Evolutionary conservation across 2,113 vertebrate genomes (phyloP).

Genomic region (Petrocephalus microphthalmus): DNA sequence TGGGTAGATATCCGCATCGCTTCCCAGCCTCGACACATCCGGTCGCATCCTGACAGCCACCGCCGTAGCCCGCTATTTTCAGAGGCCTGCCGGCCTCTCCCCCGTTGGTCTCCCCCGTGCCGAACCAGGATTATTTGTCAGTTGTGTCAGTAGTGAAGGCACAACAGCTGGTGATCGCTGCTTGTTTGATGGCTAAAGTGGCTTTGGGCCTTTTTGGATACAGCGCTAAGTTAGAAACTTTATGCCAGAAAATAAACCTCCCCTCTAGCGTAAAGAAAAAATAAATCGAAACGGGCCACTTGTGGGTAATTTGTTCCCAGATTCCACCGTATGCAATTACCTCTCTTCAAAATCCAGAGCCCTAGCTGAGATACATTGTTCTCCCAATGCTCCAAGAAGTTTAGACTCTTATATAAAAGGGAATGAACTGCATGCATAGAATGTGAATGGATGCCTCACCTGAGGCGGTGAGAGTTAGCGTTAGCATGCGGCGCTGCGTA

Average conservation of each 20-base stretch:
- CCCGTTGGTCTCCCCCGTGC: neutral
- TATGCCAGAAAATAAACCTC: neutral
- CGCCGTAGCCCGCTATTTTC: neutral
- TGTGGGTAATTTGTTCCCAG: neutral
- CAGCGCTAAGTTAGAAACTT: neutral
- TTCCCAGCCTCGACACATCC: constrained; percentile 16
- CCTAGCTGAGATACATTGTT: neutral
- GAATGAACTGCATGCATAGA: neutral
- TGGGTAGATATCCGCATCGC: constrained; percentile 12
- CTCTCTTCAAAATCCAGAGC: neutral
- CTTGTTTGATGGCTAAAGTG: neutral
- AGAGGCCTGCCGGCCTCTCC: neutral
- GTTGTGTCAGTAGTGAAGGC: neutral
- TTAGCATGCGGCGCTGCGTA: neutral
- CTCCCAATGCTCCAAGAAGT: neutral
- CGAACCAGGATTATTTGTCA: neutral
- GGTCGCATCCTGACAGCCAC: neutral
- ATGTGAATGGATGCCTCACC: neutral
- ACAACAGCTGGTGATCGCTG: neutral
- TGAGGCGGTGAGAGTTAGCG: neutral
- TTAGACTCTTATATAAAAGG: neutral
- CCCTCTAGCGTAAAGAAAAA: neutral
- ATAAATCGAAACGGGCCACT: neutral
- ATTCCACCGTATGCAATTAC: neutral
- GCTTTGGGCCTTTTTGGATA: neutral